phyloP scores from a whole-genome alignment of 2,888 invertebrate species.

The Andrena chrysosceles region DNA sequence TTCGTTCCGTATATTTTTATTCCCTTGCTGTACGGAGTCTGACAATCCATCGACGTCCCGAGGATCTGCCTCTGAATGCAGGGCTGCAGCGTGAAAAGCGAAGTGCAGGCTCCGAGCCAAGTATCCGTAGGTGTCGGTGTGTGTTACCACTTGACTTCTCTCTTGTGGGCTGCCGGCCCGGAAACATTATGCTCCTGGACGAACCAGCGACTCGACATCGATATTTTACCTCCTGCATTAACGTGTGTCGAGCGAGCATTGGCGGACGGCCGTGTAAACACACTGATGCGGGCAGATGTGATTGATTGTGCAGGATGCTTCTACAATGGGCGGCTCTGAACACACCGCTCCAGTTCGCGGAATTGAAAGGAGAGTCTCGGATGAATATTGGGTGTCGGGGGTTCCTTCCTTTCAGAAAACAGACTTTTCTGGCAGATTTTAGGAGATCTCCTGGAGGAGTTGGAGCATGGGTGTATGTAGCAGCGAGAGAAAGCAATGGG shows the following conservation, averaged over 20 bases:
- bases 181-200: constrained; percentile 7
- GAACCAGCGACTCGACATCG: neutral
- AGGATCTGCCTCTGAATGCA: neutral
- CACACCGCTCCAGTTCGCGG: neutral
- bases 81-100: neutral
- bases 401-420: neutral
- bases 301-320: neutral
- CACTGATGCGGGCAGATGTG: neutral
- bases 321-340: neutral
- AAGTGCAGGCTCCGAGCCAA: constrained; percentile 36
- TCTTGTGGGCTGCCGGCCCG: neutral
- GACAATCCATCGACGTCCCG: constrained; percentile 13
- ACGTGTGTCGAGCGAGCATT: neutral
- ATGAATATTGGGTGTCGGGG: neutral
- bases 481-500: no score
- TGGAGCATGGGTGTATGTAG: no score
- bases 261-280: neutral
- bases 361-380: neutral
- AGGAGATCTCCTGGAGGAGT: no score
- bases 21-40: neutral
- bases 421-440: neutral
- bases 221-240: constrained; percentile 2
- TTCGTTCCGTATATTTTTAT: constrained; percentile 15
- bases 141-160: neutral
- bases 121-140: constrained; percentile 4